A percentile compares a stretch with the other conserved stretches of the same genome.
These are phyloP conservation scores for Diacarnus erythraeanus DNA, from an alignment of 37 sponge, comb jelly and placozoan genomes.

Conservation along the genomic window DNA sequence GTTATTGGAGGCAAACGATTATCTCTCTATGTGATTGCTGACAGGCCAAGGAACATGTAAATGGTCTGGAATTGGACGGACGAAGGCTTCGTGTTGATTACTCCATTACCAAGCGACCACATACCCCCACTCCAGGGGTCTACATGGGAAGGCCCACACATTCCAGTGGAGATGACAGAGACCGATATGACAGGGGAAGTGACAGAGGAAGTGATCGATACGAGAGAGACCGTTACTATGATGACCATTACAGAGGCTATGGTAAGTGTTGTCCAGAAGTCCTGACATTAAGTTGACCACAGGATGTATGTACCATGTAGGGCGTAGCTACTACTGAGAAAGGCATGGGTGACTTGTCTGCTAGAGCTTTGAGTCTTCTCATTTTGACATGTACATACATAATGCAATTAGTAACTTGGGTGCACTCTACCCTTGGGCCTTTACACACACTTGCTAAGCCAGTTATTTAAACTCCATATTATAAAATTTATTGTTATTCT, in stretches of 20 bases:
- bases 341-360: not conserved
- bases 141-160: constrained; percentile 94
- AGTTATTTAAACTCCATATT: no score
- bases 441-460: no score
- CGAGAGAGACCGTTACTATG: constrained; percentile 9
- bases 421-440: no score
- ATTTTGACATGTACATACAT: not conserved
- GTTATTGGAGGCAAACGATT: no score
- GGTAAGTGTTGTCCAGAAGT: not conserved
- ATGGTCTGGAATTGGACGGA: constrained; percentile 94
- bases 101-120: constrained; percentile 97
- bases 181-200: not conserved
- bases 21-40: no score
- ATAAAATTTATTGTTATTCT: no score
- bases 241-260: constrained; percentile 2
- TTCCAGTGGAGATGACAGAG: not conserved
- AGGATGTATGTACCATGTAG: not conserved
- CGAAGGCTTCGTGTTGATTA: constrained; percentile 91
- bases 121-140: constrained; percentile 96
- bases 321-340: not conserved
- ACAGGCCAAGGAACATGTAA: constrained; percentile 90
- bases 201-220: not conserved
- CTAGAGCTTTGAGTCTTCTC: not conserved
- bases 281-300: not conserved
- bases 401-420: not conserved